A percentile compares a stretch with the other conserved stretches of the same genome.
Conservation (phyloP, 2,113 vertebrate genomes). For the Chaetorhynchus papuensis region DNA sequence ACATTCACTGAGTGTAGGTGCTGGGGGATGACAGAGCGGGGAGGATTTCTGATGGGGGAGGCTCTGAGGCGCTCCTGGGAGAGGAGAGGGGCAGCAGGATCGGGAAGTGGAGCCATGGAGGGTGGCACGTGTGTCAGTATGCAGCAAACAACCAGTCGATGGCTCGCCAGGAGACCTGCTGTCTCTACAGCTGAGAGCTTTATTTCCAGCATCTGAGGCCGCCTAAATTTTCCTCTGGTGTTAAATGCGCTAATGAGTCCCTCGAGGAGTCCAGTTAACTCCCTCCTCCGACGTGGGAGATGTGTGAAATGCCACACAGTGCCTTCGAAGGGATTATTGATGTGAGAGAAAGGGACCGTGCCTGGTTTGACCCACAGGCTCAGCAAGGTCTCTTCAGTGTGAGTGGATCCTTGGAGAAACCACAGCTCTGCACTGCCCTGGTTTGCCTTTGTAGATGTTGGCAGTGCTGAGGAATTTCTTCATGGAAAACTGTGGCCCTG, state of each 20-base stretch:
- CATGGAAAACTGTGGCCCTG: accelerated
- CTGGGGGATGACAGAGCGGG: not conserved
- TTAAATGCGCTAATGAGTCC: slow-evolving; percentile 37
- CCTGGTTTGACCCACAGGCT: not conserved
- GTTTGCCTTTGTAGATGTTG: not conserved
- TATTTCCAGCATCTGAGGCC: not conserved
- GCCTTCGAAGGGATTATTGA: not conserved
- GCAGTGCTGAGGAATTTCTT: not conserved
- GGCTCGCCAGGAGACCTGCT: not conserved
- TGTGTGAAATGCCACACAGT: not conserved
- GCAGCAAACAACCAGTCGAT: not conserved
- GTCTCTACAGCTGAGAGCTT: not conserved
- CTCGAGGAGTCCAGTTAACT: not conserved
- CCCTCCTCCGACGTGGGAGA: accelerated
- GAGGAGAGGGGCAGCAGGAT: not conserved
- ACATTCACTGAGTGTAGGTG: not conserved
- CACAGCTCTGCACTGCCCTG: not conserved
- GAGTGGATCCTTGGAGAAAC: not conserved
- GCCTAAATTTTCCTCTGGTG: not conserved
- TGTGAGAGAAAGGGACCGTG: not conserved
- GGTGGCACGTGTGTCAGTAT: not conserved
- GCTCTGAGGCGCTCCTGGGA: not conserved
- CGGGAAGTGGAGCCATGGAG: not conserved
- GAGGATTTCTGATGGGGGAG: not conserved
- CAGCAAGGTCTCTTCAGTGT: not conserved